Conservation (phyloP, 2,113 vertebrate species). For the Tetrax tetrax region DNA sequence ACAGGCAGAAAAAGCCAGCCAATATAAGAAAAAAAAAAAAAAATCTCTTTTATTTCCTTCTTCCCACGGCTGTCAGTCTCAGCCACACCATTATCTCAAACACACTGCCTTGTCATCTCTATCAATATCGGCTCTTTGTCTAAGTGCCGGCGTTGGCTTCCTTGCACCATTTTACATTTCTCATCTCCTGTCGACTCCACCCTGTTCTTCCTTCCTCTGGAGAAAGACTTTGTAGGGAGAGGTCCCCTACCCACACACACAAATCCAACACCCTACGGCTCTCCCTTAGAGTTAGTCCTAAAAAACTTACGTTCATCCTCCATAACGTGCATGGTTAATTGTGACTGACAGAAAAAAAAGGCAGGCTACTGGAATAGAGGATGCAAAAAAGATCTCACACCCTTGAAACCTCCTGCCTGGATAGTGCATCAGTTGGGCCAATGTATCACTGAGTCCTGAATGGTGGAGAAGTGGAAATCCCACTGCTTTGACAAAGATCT, state of each 20-base stretch:
- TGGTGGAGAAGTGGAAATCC: not conserved
- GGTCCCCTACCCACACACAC: not conserved
- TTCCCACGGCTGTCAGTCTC: conserved; percentile 33
- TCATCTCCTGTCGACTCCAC: not conserved
- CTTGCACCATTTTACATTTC: not conserved
- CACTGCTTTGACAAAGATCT: not conserved
- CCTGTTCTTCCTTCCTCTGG: not conserved
- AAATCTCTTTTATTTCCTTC: conserved; percentile 31
- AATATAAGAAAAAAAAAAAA: not conserved
- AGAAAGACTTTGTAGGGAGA: not conserved
- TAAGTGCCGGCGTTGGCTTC: not conserved
- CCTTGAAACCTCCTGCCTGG: not conserved
- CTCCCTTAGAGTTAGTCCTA: not conserved
- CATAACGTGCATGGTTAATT: accelerated
- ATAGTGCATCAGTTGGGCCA: not conserved
- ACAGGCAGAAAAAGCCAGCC: not conserved
- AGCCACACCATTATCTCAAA: not conserved
- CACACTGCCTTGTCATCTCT: not conserved
- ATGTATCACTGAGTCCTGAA: not conserved
- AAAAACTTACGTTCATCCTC: not conserved
- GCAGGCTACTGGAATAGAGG: not conserved
- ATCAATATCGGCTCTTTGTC: not conserved
- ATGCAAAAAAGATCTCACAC: not conserved
- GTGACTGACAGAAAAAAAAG: not conserved
- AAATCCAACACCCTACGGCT: not conserved